These are phyloP conservation scores for Alcis repandata DNA, from an alignment of 2,888 invertebrate genomes.

Conservation along the genomic window DNA sequence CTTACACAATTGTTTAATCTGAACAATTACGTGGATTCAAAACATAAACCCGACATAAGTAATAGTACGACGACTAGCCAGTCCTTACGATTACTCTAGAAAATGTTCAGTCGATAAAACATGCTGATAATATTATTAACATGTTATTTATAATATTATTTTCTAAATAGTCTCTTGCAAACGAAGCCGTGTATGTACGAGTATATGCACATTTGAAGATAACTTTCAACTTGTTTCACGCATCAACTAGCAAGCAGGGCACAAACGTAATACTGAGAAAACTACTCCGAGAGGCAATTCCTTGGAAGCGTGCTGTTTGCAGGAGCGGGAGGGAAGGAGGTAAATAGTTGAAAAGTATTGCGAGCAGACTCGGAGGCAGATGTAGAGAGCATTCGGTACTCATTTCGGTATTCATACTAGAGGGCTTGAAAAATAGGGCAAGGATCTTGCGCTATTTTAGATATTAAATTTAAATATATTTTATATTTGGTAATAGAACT, in stretches of 20 bases:
- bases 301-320: slow-evolving; percentile 17
- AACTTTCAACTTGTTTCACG: not conserved
- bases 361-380: slow-evolving; percentile 18
- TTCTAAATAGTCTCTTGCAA: too few relatives aligned
- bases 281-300: slow-evolving; percentile 24
- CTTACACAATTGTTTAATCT: not conserved
- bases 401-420: not conserved
- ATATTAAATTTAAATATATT: too few relatives aligned
- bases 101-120: too few relatives aligned
- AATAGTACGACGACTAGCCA: too few relatives aligned
- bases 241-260: not conserved
- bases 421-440: not conserved
- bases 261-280: slow-evolving; percentile 13
- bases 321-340: not conserved
- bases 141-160: too few relatives aligned
- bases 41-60: too few relatives aligned
- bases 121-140: too few relatives aligned
- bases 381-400: not conserved
- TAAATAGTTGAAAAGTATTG: slow-evolving; percentile 22
- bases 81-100: too few relatives aligned
- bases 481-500: too few relatives aligned
- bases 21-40: not conserved
- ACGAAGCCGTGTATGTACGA: too few relatives aligned
- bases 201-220: not conserved
- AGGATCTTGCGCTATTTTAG: too few relatives aligned